Evolutionary conservation across 2,113 vertebrate species (phyloP), one percentile per base, ranked within the genome.

Genomic region (Epinephelus lanceolatus): DNA sequence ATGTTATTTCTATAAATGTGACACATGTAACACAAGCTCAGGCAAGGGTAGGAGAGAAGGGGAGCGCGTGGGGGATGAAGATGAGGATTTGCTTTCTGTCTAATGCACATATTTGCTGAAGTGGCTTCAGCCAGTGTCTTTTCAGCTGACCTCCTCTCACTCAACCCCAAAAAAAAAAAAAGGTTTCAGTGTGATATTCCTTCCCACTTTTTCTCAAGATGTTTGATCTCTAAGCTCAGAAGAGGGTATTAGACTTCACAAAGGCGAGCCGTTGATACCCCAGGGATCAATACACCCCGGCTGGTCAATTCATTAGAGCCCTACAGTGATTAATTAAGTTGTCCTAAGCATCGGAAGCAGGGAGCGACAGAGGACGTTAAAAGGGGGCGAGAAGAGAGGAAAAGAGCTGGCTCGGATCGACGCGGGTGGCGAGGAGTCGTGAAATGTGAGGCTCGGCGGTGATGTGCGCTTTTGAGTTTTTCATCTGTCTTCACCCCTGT

Each of bases 241-340:
- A 25, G 76, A 84, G 78, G 89, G 92, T 93, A 92, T 94, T 92
- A 92, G 65, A 92, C 93, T 91, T 91, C 90, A 85, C 88, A 83
- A 71, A 88, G 85, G 77, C 67, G 72, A 85, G 86, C 62, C 69
- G 72, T 62, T 84, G 86, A 89, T 88, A 89, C 92, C 90, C 73
- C 45, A 67, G 87, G 87, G 93, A 94, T 94, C 94, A 93, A 94
- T 94, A 91, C 81, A 21, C 68, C 87, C 83, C 23, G 86, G 84
- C 85, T 81, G 90, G 89, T 91, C 92, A 87, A 93, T 94, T 94
- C 90, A 93, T 94, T 94, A 92, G 88, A 91, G 85, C 80, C 61
- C 70, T 83, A 90, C 87, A 78, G 84, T 91, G 93, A 95, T 96
- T 93, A 94, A 95, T 95, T 91, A 92, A 86, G 89, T 85, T 82